Conservation (phyloP, 2,888 invertebrate species). For the Sylvicola cinctus region DNA sequence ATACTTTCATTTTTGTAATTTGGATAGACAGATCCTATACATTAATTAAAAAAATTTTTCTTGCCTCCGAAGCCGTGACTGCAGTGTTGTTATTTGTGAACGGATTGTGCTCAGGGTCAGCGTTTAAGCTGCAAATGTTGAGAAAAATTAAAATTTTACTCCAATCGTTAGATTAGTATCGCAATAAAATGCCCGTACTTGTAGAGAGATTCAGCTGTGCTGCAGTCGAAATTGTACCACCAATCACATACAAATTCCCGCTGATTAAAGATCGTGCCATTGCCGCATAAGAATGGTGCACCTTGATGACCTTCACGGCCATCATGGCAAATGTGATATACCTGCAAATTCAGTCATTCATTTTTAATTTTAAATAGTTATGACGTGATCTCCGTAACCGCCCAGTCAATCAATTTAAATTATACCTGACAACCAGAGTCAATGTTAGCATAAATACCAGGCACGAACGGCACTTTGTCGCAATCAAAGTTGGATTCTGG, state of each 20-base stretch:
- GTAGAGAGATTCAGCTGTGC: conserved; percentile 49
- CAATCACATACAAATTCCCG: conserved; percentile 72
- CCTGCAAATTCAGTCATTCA: conserved; percentile 28
- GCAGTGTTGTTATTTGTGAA: conserved; percentile 53
- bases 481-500: conserved; percentile 67
- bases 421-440: conserved; percentile 68
- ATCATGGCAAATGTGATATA: conserved; percentile 73
- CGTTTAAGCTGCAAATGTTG: conserved; percentile 40
- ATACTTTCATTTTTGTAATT: too few relatives aligned
- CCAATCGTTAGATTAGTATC: background rate
- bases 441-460: conserved; percentile 80
- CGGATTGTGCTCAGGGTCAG: conserved; percentile 62
- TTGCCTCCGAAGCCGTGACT: conserved; percentile 9
- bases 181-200: conserved; percentile 29
- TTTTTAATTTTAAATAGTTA: background rate
- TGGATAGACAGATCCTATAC: too few relatives aligned
- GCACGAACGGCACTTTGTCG: conserved; percentile 51
- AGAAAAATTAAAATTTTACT: conserved; percentile 5
- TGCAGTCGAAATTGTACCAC: conserved; percentile 83
- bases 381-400: background rate
- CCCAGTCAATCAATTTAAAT: conserved; percentile 7
- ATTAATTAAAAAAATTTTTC: too few relatives aligned
- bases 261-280: conserved; percentile 74
- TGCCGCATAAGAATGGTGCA: conserved; percentile 64
- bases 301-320: conserved; percentile 70